Percentiles rank a stretch among this genome's conserved stretches.
These are phyloP conservation scores for Tribolium madens DNA, from an alignment of 1,140 invertebrate species.

Conservation along the genomic window DNA sequence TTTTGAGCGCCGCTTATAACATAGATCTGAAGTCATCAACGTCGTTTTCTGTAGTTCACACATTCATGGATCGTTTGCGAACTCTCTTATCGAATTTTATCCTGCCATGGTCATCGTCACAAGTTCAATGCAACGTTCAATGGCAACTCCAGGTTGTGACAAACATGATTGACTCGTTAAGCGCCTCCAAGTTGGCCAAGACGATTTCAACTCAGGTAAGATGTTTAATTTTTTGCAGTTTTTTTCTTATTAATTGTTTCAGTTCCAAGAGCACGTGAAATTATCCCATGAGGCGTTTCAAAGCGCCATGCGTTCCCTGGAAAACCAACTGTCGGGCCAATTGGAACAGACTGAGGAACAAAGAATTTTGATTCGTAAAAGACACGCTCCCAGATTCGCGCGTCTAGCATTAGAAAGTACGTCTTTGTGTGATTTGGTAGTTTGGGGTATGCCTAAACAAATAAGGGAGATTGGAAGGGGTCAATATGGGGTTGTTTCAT, in stretches of 20 bases:
- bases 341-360: slow-evolving; percentile 87
- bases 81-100: slow-evolving; percentile 74
- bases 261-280: slow-evolving; percentile 75
- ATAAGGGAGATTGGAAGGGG: slow-evolving; percentile 88
- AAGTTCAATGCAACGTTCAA: slow-evolving; percentile 72
- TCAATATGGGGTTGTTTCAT: slow-evolving; percentile 93
- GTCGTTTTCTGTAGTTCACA: slow-evolving; percentile 80
- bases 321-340: slow-evolving; percentile 77
- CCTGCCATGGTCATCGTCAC: slow-evolving; percentile 75
- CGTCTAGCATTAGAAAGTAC: slow-evolving; percentile 88
- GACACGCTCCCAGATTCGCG: slow-evolving; percentile 83
- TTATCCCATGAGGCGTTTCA: slow-evolving; percentile 79
- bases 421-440: slow-evolving; percentile 83
- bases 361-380: slow-evolving; percentile 81
- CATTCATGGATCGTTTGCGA: slow-evolving; percentile 82
- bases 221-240: neutral
- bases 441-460: slow-evolving; percentile 83
- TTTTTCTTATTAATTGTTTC: neutral
- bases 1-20: slow-evolving; percentile 84
- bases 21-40: slow-evolving; percentile 86
- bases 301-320: slow-evolving; percentile 75
- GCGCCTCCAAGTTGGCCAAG: slow-evolving; percentile 78
- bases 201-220: slow-evolving; percentile 81
- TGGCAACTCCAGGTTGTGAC: slow-evolving; percentile 79
- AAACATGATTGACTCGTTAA: slow-evolving; percentile 81